A percentile compares a stretch with the other conserved stretches of the same genome.
Evolutionary conservation across 2,888 invertebrate species (phyloP).

Genomic region (Linyphia triangularis): DNA sequence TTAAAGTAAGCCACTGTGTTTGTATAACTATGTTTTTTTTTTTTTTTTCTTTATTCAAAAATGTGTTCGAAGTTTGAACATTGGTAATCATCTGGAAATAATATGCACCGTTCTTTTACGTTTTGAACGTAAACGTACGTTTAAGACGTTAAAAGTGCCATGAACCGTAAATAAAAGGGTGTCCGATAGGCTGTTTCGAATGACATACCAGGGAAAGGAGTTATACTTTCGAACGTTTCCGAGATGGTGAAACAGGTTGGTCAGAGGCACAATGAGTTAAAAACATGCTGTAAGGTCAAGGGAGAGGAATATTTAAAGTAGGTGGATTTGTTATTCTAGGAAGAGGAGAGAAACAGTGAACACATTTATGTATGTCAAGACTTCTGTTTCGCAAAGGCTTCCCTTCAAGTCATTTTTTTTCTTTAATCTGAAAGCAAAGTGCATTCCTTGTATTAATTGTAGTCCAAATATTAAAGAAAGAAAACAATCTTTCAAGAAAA

Average conservation of each 20-base stretch:
- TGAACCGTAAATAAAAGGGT: constrained; percentile 6
- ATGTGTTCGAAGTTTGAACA: too few species aligned
- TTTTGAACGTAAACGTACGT: too few species aligned
- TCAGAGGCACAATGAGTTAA: constrained; percentile 56
- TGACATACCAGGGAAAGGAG: background rate
- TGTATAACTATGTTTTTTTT: too few species aligned
- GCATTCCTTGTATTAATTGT: background rate
- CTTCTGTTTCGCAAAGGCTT: too few species aligned
- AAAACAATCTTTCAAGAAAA: background rate
- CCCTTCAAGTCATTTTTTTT: too few species aligned
- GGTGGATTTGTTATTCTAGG: constrained; percentile 31
- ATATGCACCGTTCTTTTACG: too few species aligned
- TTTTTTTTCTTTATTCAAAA: too few species aligned
- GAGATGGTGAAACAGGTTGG: constrained; percentile 71
- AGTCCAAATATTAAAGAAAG: background rate
- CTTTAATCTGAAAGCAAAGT: background rate
- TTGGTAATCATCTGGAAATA: too few species aligned
- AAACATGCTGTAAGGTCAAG: constrained; percentile 74
- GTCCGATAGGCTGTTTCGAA: background rate
- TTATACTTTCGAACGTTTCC: constrained; percentile 1
- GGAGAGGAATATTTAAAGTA: constrained; percentile 44
- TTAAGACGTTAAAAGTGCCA: background rate
- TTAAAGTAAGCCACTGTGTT: too few species aligned
- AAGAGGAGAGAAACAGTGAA: constrained; percentile 14
- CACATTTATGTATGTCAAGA: background rate